Evolutionary conservation across 2,888 invertebrate genomes (phyloP), one percentile per base, ranked within the genome.

Genomic region (Allophyes oxyacanthae): DNA sequence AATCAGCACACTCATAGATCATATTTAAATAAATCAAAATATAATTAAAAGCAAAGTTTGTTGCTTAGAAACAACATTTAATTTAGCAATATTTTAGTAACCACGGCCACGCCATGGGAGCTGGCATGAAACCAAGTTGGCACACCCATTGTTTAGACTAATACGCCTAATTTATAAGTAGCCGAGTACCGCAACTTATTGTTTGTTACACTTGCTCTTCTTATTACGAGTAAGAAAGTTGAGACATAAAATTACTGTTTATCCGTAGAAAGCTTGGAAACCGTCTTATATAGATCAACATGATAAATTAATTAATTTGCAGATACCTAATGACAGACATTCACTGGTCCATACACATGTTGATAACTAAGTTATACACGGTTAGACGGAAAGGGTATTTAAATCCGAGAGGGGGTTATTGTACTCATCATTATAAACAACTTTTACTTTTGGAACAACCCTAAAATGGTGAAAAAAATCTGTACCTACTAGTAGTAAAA

Each of bases 1-100:
- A n/a, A n/a, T n/a, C 4, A 3, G 20, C 2, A 20, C 20, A 20
- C 20, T 20, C 20, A 4, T 20, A 20, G 20, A 20, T n/a, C 2
- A 20, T 20, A 20, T 20, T 20, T 20, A 2, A 4, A 20, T 4
- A 20, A 20, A 20, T 3, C 4, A n/a, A n/a, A n/a, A n/a, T n/a
- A n/a, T n/a, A n/a, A n/a, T n/a, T n/a, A n/a, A n/a, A n/a, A n/a
- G n/a, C n/a, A n/a, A n/a, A n/a, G n/a, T n/a, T n/a, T 63, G 62
- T 72, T 36, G 55, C 36, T 63, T 63, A 49, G n/a, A n/a, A n/a
- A n/a, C n/a, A n/a, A n/a, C n/a, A n/a, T n/a, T n/a, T n/a, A n/a
- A n/a, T n/a, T n/a, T 32, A 60, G 28, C 71, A 79, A n/a, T n/a
- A n/a, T 79, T 79, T 83, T 77, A 68, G 52, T 66, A 54, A 28